These are phyloP conservation scores for Leptinotarsa peninsularis DNA, from an alignment of 2,888 invertebrate species.

Conservation along the genomic window DNA sequence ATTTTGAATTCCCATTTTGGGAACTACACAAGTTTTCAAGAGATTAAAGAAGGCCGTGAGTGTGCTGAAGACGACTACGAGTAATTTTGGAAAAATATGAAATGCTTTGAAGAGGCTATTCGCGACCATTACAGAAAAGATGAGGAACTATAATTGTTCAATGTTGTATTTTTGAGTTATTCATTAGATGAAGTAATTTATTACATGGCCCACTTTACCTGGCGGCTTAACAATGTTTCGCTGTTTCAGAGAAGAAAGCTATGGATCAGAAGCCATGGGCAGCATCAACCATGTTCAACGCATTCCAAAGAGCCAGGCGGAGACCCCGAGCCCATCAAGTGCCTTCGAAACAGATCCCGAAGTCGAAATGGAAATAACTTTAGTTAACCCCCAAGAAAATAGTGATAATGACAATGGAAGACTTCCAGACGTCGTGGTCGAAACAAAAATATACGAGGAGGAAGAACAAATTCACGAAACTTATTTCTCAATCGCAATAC, in stretches of 20 bases:
- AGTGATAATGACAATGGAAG: constrained; percentile 66
- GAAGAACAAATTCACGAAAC: constrained; percentile 69
- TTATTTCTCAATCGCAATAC: constrained; percentile 72
- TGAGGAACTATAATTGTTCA: too few relatives aligned
- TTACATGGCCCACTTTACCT: too few relatives aligned
- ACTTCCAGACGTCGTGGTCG: constrained; percentile 70
- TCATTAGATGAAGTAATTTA: too few relatives aligned
- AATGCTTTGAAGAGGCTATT: too few relatives aligned
- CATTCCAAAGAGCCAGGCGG: constrained; percentile 55
- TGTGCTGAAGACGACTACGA: too few relatives aligned
- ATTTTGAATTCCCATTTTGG: too few relatives aligned
- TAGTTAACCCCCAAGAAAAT: constrained; percentile 55
- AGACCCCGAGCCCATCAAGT: constrained; percentile 60
- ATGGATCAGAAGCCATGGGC: constrained; percentile 65
- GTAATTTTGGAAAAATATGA: too few relatives aligned
- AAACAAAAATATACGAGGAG: constrained; percentile 65
- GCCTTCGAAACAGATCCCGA: constrained; percentile 59
- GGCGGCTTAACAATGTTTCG: too few relatives aligned
- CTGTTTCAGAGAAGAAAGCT: constrained; percentile 62
- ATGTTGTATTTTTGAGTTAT: too few relatives aligned
- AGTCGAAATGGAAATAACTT: constrained; percentile 61
- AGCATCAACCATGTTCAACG: constrained; percentile 63
- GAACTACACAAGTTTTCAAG: too few relatives aligned
- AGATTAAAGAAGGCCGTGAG: too few relatives aligned
- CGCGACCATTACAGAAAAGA: too few relatives aligned